These are phyloP conservation scores for Drosophila nigrodunni DNA, from an alignment of 1,140 invertebrate genomes.

Conservation along the genomic window DNA sequence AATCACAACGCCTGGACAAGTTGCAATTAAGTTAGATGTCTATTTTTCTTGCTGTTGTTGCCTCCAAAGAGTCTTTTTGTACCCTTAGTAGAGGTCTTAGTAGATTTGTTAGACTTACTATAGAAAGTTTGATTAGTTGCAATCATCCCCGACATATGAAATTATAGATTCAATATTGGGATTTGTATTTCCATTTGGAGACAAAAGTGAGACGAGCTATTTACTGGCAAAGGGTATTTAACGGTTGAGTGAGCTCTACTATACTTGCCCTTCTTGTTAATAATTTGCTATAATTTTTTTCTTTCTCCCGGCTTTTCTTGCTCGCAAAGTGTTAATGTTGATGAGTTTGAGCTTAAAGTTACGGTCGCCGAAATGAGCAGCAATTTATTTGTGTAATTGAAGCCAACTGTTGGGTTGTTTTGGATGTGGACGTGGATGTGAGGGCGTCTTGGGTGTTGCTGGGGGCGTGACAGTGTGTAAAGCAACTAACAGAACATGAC, in stretches of 20 bases:
- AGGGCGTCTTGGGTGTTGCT: neutral
- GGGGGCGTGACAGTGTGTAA: neutral
- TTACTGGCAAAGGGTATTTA: too few species aligned
- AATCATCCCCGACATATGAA: too few species aligned
- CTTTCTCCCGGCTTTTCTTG: neutral
- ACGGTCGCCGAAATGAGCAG: constrained; percentile 24
- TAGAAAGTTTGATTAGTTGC: too few species aligned
- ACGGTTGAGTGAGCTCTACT: too few species aligned
- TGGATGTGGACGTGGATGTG: neutral
- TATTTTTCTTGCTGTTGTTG: constrained; percentile 11
- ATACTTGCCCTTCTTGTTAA: constrained; percentile 22
- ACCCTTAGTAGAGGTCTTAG: too few species aligned
- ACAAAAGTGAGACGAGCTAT: too few species aligned
- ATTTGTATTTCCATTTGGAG: too few species aligned
- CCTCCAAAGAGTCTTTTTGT: constrained; percentile 14
- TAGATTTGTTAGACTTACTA: too few species aligned
- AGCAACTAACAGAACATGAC: constrained; percentile 30
- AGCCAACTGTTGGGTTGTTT: constrained; percentile 19
- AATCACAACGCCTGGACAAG: constrained; percentile 56
- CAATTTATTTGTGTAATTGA: constrained; percentile 54
- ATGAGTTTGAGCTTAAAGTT: constrained; percentile 25
- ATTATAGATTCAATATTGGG: too few species aligned
- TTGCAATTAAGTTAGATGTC: constrained; percentile 43
- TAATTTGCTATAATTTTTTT: constrained; percentile 38
- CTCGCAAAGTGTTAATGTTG: constrained; percentile 40